Conservation (phyloP, 35 echinoderm and acorn worm species). For the Apostichopus parvimensis region DNA sequence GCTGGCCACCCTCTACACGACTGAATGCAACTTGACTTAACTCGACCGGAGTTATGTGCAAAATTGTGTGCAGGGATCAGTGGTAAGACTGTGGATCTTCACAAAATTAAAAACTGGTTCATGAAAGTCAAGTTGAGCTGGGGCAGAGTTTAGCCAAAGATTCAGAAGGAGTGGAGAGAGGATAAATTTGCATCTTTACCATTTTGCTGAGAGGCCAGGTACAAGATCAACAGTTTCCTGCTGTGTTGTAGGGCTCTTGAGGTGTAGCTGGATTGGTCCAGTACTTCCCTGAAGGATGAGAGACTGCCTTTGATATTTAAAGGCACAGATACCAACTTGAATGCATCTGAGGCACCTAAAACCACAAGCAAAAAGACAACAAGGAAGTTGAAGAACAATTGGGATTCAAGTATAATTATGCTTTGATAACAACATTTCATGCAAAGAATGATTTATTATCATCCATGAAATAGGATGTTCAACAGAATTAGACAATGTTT, state of each 20-base stretch:
- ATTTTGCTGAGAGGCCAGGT: conserved; percentile 90
- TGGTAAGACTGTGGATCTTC: too few relatives aligned
- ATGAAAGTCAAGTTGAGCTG: too few relatives aligned
- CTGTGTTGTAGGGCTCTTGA: conserved; percentile 96
- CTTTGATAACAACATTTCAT: not conserved
- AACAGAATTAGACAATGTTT: not conserved
- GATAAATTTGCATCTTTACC: conserved; percentile 48
- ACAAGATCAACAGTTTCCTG: conserved; percentile 80
- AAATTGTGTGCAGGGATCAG: too few relatives aligned
- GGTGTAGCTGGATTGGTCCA: conserved; percentile 85
- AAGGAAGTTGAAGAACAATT: not conserved
- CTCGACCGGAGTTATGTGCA: too few relatives aligned
- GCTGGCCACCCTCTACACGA: too few relatives aligned
- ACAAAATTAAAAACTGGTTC: too few relatives aligned
- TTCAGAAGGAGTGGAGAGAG: too few relatives aligned
- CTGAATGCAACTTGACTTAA: too few relatives aligned
- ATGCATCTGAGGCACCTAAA: conserved; percentile 80
- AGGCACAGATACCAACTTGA: conserved; percentile 82
- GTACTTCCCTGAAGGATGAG: conserved; percentile 67
- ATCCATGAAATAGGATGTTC: too few relatives aligned
- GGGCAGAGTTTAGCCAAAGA: too few relatives aligned
- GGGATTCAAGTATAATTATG: not conserved
- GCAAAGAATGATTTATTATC: not conserved
- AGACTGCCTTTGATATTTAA: conserved; percentile 81
- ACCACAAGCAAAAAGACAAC: not conserved